These are phyloP conservation scores for Poeciliopsis presidionis DNA, from an alignment of 2,797 vertebrate genomes.

Conservation along the genomic window DNA sequence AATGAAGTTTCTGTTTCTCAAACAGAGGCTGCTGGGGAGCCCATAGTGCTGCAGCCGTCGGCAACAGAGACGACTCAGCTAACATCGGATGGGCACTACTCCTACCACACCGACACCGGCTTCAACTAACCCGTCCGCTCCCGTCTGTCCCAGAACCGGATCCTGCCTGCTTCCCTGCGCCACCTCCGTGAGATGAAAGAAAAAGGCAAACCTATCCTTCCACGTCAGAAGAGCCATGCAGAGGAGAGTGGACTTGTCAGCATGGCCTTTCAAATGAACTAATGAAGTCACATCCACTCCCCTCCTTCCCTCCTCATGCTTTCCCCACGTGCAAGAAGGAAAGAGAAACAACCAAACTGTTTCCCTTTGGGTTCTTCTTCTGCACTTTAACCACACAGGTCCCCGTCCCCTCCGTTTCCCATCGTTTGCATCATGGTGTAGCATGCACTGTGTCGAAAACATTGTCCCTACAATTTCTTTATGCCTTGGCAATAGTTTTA, in stretches of 20 bases:
- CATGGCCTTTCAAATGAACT: conserved; percentile 77
- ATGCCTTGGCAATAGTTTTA: conserved; percentile 54
- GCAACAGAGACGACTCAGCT: conserved; percentile 98
- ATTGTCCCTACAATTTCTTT: conserved; percentile 54
- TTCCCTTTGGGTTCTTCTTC: conserved; percentile 65
- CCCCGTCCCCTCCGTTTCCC: conserved; percentile 47
- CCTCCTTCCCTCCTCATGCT: conserved; percentile 38
- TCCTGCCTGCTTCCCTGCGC: conserved; percentile 77
- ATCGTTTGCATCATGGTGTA: conserved; percentile 83
- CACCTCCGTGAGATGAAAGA: conserved; percentile 69
- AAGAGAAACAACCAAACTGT: conserved; percentile 59
- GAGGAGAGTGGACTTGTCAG: conserved; percentile 74
- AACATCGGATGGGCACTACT: conserved; percentile 90
- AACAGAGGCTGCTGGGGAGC: conserved; percentile 82
- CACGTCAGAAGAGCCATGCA: conserved; percentile 60
- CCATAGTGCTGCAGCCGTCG: conserved; percentile 94
- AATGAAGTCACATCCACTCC: conserved; percentile 61
- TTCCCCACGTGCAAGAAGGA: conserved; percentile 51
- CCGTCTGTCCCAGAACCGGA: conserved; percentile 52
- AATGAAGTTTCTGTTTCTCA: conserved; percentile 10
- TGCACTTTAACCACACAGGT: conserved; percentile 69
- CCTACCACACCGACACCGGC: conserved; percentile 94
- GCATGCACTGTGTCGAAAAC: conserved; percentile 89
- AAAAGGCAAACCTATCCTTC: conserved; percentile 77
- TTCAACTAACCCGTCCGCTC: conserved; percentile 86